phyloP scores from a whole-genome alignment of 1,140 invertebrate species.

The Lordiphosa collinella region DNA sequence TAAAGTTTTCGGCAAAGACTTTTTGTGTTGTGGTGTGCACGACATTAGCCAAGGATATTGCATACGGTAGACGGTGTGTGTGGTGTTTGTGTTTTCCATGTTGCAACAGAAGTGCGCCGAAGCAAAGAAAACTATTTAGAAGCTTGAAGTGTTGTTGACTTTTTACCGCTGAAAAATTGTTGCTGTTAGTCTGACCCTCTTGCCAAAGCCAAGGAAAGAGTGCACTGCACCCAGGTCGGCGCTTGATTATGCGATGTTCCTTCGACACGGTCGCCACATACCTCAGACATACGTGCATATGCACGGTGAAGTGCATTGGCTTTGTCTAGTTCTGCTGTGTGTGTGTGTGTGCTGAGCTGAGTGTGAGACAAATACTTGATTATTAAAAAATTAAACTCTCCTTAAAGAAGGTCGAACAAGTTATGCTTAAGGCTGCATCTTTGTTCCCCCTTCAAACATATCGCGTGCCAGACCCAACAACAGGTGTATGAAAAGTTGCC shows the following conservation, averaged over 20 bases:
- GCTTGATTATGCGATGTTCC: conserved; percentile 2
- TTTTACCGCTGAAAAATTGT: conserved; percentile 65
- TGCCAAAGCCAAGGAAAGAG: conserved; percentile 76
- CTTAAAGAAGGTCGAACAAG: too few relatives aligned
- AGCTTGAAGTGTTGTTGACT: conserved; percentile 67
- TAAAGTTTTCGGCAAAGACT: conserved; percentile 6
- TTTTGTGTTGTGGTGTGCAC: conserved; percentile 36
- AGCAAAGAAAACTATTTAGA: conserved; percentile 12
- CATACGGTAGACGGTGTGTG: conserved; percentile 32
- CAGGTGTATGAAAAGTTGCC: conserved; percentile 38
- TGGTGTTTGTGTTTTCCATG: conserved; percentile 34
- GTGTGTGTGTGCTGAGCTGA: too few relatives aligned
- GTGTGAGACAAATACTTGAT: not conserved
- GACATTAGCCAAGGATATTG: conserved; percentile 78
- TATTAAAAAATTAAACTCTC: too few relatives aligned
- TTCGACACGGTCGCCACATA: not conserved
- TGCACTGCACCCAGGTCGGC: conserved; percentile 36
- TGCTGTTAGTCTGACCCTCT: conserved; percentile 68
- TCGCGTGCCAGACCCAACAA: conserved; percentile 44
- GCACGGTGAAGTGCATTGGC: conserved; percentile 2
- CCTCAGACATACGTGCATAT: too few relatives aligned
- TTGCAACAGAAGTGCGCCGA: conserved; percentile 60
- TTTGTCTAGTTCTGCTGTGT: not conserved
- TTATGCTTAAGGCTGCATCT: not conserved
- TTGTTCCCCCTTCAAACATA: conserved; percentile 17